Conservation (phyloP, 2,888 invertebrate species). For the Loripinus fragilis region DNA sequence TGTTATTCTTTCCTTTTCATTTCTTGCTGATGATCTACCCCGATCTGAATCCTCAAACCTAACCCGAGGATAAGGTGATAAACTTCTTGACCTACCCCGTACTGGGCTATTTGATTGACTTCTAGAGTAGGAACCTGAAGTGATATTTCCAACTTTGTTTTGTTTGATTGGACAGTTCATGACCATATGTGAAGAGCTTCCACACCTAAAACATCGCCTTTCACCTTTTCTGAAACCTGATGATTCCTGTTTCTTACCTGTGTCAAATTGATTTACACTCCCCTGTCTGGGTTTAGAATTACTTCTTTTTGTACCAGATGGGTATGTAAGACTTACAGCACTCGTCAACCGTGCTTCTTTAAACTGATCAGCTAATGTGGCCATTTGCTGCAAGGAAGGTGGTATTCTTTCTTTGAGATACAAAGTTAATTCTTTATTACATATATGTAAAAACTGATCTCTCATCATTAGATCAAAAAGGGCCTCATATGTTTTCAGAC, state of each 20-base stretch:
- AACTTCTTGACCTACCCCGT: too few relatives aligned
- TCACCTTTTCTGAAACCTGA: not conserved
- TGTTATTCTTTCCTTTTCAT: not conserved
- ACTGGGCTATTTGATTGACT: too few relatives aligned
- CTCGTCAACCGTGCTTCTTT: not conserved
- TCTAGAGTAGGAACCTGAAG: not conserved
- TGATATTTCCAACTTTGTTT: too few relatives aligned
- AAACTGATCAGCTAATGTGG: not conserved
- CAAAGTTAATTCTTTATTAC: not conserved
- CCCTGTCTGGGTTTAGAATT: not conserved
- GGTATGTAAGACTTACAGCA: not conserved
- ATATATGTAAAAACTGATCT: not conserved
- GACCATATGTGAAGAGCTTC: too few relatives aligned
- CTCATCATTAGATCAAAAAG: not conserved
- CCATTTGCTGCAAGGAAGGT: not conserved
- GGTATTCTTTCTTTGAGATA: not conserved
- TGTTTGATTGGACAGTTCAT: too few relatives aligned
- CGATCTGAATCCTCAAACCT: not conserved
- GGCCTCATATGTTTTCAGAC: not conserved
- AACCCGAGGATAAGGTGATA: too few relatives aligned
- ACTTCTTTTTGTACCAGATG: not conserved
- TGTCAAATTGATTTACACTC: not conserved
- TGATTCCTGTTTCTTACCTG: not conserved
- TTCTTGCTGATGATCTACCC: not conserved
- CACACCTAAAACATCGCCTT: not conserved